A percentile compares a stretch with the other conserved stretches of the same genome.
Evolutionary conservation across 2,113 vertebrate genomes (phyloP).

Genomic region (Tapirus terrestris): DNA sequence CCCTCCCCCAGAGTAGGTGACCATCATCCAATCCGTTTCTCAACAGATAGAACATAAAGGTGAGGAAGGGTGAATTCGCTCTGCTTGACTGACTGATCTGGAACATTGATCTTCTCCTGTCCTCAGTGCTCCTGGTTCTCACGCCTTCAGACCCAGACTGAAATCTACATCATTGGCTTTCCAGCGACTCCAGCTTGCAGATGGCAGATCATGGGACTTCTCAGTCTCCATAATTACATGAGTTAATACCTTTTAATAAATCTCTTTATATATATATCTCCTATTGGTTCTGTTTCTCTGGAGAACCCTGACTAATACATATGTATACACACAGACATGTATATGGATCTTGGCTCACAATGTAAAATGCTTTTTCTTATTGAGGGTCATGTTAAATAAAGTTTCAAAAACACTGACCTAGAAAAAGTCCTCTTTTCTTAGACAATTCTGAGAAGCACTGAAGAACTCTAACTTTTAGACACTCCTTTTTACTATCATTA

Average conservation of each 20-base stretch:
- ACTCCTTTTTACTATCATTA: neutral
- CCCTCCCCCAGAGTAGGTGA: neutral
- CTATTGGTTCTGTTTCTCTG: neutral
- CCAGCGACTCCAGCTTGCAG: neutral
- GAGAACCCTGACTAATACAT: neutral
- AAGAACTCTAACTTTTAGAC: neutral
- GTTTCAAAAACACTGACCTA: neutral
- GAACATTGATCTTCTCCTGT: neutral
- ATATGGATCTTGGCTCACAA: neutral
- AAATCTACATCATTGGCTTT: neutral
- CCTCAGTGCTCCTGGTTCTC: neutral
- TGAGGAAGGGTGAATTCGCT: neutral
- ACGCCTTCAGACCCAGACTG: neutral
- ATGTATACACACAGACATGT: neutral
- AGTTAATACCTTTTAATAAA: neutral
- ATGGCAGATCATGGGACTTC: neutral
- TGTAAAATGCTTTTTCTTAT: neutral
- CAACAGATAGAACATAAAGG: neutral
- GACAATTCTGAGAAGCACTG: neutral
- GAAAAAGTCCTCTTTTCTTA: neutral
- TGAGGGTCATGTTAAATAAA: neutral
- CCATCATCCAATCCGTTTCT: too few relatives aligned
- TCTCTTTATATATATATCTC: neutral
- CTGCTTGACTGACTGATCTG: neutral
- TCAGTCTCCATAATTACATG: neutral